These are phyloP conservation scores for Leptinotarsa undecemlineata DNA, from an alignment of 1,140 invertebrate species.

Conservation along the genomic window DNA sequence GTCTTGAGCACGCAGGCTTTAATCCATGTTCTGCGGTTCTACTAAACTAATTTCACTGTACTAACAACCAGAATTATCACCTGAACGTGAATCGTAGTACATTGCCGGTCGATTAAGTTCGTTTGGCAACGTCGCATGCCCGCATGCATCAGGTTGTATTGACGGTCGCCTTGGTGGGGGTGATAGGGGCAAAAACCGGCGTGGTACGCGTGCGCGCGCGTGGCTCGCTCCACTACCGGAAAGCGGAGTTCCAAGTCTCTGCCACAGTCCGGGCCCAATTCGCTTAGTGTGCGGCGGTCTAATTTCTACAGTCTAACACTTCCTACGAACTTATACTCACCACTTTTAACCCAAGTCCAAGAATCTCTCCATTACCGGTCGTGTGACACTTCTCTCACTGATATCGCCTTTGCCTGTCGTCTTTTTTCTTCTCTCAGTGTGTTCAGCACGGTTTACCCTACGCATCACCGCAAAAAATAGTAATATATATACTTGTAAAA, in stretches of 20 bases:
- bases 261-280: conserved; percentile 54
- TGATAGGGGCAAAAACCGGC: conserved; percentile 23
- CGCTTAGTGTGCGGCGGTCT: conserved; percentile 55
- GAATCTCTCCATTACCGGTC: conserved; percentile 18
- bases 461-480: conserved; percentile 8
- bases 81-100: too few relatives aligned
- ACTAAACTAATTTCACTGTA: too few relatives aligned
- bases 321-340: conserved; percentile 48
- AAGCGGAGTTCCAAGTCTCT: conserved; percentile 33
- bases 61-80: too few relatives aligned
- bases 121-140: conserved; percentile 18
- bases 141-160: conserved; percentile 49
- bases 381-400: conserved; percentile 5
- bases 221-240: conserved; percentile 20
- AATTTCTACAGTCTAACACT: conserved; percentile 36
- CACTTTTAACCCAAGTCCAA: conserved; percentile 30
- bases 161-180: conserved; percentile 33
- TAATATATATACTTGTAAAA: conserved; percentile 17
- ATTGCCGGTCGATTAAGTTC: too few relatives aligned
- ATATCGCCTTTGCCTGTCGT: conserved; percentile 27
- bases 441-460: neutral
- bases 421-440: conserved; percentile 10
- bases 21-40: too few relatives aligned
- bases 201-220: conserved; percentile 25
- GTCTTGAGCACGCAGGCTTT: too few relatives aligned